phyloP scores from a whole-genome alignment of 37 sponge, comb jelly and placozoan genomes.

The Chondrilla cf. caribensis region DNA sequence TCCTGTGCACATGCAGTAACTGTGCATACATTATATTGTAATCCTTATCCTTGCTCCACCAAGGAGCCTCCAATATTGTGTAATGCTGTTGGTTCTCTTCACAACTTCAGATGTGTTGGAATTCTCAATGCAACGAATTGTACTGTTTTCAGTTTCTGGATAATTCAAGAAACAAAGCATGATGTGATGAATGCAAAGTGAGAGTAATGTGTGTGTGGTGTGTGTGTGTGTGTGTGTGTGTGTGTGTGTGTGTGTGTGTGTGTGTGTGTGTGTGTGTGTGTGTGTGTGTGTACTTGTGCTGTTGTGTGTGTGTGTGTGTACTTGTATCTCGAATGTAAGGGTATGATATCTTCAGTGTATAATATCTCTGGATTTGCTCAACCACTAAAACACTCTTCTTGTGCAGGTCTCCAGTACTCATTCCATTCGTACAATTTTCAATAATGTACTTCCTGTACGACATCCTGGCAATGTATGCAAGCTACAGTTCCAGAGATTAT shows the following conservation, averaged over 20 bases:
- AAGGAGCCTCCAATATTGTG: too few relatives aligned
- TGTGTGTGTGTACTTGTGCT: background rate
- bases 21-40: too few relatives aligned
- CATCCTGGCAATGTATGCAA: background rate
- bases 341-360: too few relatives aligned
- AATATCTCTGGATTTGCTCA: too few relatives aligned
- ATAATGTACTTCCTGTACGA: background rate
- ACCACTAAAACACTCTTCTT: too few relatives aligned
- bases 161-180: background rate
- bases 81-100: too few relatives aligned
- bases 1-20: too few relatives aligned
- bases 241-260: background rate
- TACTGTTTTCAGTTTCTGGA: background rate
- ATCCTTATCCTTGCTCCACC: too few relatives aligned
- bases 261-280: constrained; percentile 1
- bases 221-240: background rate
- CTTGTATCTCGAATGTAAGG: too few relatives aligned
- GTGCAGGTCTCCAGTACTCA: background rate
- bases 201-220: background rate
- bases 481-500: background rate
- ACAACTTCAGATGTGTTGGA: background rate
- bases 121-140: background rate
- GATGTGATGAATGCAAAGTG: constrained; percentile 7
- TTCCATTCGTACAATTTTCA: background rate
- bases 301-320: background rate